phyloP scores from a whole-genome alignment of 2,888 invertebrate species.

The Spodoptera exigua region DNA sequence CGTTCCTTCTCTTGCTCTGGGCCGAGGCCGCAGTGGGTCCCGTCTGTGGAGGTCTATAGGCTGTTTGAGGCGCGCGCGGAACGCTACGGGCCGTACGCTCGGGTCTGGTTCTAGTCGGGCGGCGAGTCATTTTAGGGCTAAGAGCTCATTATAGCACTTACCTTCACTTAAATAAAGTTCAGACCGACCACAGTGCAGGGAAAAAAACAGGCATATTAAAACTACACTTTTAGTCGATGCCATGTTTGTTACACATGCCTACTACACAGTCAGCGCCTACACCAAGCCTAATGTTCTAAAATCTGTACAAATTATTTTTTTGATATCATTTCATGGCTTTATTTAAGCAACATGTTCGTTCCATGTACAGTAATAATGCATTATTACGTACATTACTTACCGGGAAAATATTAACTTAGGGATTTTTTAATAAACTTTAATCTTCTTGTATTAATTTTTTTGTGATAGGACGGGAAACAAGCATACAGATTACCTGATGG shows the following conservation, averaged over 20 bases:
- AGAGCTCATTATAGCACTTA: neutral
- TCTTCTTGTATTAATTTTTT: no score
- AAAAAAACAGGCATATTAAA: conserved; percentile 2
- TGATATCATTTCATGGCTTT: neutral
- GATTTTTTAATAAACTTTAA: no score
- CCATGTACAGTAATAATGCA: neutral
- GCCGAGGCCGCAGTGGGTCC: no score
- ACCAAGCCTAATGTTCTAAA: neutral
- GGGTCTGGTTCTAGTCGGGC: no score
- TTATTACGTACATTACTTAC: neutral
- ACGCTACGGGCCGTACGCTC: no score
- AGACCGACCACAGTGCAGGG: neutral
- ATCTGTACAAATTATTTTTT: neutral
- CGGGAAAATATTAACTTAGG: no score
- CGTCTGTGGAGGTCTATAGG: no score
- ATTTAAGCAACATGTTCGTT: neutral
- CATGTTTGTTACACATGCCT: conserved; percentile 1
- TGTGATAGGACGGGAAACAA: no score
- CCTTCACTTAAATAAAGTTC: conserved; percentile 2
- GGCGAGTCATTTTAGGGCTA: no score
- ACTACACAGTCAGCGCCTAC: neutral
- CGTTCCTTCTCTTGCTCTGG: no score
- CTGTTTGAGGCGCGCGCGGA: no score
- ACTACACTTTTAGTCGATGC: neutral
- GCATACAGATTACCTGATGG: no score